phyloP scores from a whole-genome alignment of 2,797 vertebrate species.

The Helostoma temminkii region DNA sequence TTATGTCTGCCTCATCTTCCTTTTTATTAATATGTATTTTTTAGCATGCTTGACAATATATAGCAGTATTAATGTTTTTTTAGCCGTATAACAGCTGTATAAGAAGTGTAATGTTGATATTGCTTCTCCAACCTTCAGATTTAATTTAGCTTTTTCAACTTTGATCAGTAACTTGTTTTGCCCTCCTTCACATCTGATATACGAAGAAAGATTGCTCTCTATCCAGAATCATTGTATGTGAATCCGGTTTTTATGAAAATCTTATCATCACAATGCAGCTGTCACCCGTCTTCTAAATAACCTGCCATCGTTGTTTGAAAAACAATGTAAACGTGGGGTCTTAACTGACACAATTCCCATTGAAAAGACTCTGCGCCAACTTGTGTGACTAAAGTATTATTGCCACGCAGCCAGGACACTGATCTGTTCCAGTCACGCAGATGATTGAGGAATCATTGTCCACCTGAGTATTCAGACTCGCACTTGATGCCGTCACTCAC shows the following conservation, averaged over 20 bases:
- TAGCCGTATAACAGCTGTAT: slow-evolving; percentile 1
- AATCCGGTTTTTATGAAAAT: slow-evolving; percentile 54
- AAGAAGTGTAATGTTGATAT: slow-evolving; percentile 12
- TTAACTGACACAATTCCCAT: slow-evolving; percentile 53
- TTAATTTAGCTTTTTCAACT: slow-evolving; percentile 29
- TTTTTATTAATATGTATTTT: not conserved
- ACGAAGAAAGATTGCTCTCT: slow-evolving; percentile 59
- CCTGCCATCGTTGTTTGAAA: slow-evolving; percentile 61
- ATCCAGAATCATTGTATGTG: slow-evolving; percentile 50
- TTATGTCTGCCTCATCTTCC: too few relatives aligned
- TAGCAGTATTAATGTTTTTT: not conserved
- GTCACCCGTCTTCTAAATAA: slow-evolving; percentile 71
- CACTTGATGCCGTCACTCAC: slow-evolving; percentile 74
- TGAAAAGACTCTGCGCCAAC: slow-evolving; percentile 35
- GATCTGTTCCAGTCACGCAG: slow-evolving; percentile 76
- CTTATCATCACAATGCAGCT: slow-evolving; percentile 70
- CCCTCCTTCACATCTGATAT: slow-evolving; percentile 40
- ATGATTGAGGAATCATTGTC: slow-evolving; percentile 80
- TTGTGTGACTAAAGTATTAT: slow-evolving; percentile 72
- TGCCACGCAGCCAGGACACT: slow-evolving; percentile 37
- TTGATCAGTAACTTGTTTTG: slow-evolving; percentile 42
- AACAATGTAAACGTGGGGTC: slow-evolving; percentile 56
- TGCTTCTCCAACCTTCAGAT: slow-evolving; percentile 23
- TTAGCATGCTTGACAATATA: not conserved
- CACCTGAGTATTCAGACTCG: slow-evolving; percentile 72